A percentile compares a stretch with the other conserved stretches of the same genome.
Conservation (phyloP, 2,888 invertebrate genomes). For the Galeruca laticollis region DNA sequence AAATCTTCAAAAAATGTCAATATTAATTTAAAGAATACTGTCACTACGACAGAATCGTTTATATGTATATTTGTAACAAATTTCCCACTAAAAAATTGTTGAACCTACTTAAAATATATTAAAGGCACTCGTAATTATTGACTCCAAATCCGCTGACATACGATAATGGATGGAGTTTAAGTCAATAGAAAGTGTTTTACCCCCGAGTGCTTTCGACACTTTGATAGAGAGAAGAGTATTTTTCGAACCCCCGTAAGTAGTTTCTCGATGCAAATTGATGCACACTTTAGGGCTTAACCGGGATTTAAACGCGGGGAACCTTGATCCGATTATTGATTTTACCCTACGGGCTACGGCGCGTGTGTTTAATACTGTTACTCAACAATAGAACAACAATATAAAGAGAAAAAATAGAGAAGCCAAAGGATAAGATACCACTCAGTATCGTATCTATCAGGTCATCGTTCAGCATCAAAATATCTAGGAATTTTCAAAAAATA, state of each 20-base stretch:
- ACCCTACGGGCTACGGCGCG: slow-evolving; percentile 31
- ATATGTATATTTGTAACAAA: too few species aligned
- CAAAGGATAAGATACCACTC: too few species aligned
- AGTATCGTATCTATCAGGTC: too few species aligned
- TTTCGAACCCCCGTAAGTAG: slow-evolving; percentile 61
- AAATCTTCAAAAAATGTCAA: too few species aligned
- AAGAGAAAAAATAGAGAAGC: not conserved
- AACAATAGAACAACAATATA: slow-evolving; percentile 7
- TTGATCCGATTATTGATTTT: slow-evolving; percentile 59
- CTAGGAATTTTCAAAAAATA: too few species aligned
- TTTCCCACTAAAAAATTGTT: not conserved
- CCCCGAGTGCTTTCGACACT: slow-evolving; percentile 58
- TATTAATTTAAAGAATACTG: too few species aligned
- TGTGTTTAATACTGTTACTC: slow-evolving; percentile 20
- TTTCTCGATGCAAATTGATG: slow-evolving; percentile 63
- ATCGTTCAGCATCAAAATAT: too few species aligned
- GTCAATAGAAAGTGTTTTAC: slow-evolving; percentile 53
- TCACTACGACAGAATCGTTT: too few species aligned
- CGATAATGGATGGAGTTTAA: slow-evolving; percentile 51
- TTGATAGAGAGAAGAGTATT: slow-evolving; percentile 57
- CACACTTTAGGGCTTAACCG: slow-evolving; percentile 63
- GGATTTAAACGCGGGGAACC: slow-evolving; percentile 54
- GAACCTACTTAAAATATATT: not conserved
- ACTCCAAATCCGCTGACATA: slow-evolving; percentile 38
- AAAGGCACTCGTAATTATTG: slow-evolving; percentile 28